Conservation (phyloP, 2,888 invertebrate genomes). For the Hirtodrosophila trivittata region DNA sequence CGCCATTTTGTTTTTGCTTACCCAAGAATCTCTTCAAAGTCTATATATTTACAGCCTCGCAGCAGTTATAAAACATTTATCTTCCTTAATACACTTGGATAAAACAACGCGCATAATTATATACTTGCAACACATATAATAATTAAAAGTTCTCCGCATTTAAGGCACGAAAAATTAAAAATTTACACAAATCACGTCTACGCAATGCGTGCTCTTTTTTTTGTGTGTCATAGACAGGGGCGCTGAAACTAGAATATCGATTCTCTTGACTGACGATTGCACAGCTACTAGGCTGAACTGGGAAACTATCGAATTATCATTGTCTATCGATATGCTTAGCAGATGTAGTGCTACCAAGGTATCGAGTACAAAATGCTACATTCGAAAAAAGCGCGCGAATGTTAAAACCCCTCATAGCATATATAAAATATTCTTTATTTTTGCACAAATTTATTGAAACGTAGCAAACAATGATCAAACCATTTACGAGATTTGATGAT, state of each 20-base stretch:
- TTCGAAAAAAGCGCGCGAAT: slow-evolving; percentile 69
- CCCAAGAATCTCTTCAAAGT: slow-evolving; percentile 43
- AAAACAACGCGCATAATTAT: slow-evolving; percentile 21
- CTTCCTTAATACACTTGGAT: slow-evolving; percentile 2
- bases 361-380: slow-evolving; percentile 37
- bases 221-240: slow-evolving; percentile 17
- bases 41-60: slow-evolving; percentile 26
- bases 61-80: background rate
- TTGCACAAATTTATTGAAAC: background rate
- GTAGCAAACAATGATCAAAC: slow-evolving; percentile 37
- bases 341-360: background rate
- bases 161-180: slow-evolving; percentile 13
- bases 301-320: slow-evolving; percentile 1
- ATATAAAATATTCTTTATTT: background rate
- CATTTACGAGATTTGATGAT: slow-evolving; percentile 75
- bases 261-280: slow-evolving; percentile 4
- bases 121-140: slow-evolving; percentile 20
- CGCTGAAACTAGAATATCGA: slow-evolving; percentile 21
- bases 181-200: slow-evolving; percentile 39
- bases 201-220: slow-evolving; percentile 31
- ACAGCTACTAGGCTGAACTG: slow-evolving; percentile 1
- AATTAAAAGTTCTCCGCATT: slow-evolving; percentile 15
- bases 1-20: slow-evolving; percentile 59
- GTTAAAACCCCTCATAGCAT: background rate
- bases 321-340: background rate